phyloP scores from a whole-genome alignment of 2,888 invertebrate genomes.

The Agriopis leucophaearia region DNA sequence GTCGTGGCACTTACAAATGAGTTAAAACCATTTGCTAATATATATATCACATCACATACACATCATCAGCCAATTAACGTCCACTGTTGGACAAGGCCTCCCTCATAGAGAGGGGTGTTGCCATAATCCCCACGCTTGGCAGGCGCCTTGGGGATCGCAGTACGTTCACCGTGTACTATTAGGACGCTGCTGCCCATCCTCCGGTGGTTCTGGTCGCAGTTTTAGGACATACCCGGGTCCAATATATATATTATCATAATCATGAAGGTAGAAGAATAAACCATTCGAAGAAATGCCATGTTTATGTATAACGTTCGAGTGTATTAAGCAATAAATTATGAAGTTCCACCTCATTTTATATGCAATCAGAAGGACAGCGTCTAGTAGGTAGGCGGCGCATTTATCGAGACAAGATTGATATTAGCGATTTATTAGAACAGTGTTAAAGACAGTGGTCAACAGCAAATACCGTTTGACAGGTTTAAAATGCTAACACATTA shows the following conservation, averaged over 20 bases:
- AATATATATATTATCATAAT: conserved; percentile 43
- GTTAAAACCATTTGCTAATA: conserved; percentile 19
- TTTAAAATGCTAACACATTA: conserved; percentile 51
- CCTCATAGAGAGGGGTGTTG: no score
- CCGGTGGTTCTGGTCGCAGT: no score
- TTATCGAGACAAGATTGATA: conserved; percentile 17
- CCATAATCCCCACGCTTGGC: no score
- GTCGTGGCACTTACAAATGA: conserved; percentile 16
- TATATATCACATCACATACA: no score
- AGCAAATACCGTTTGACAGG: conserved; percentile 51
- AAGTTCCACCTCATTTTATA: conserved; percentile 53
- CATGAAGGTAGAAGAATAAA: conserved; percentile 42
- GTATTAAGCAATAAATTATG: conserved; percentile 55
- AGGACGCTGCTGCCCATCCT: no score
- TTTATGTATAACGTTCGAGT: conserved; percentile 56
- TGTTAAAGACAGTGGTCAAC: conserved; percentile 40
- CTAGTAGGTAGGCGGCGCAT: conserved; percentile 15
- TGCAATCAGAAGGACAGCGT: conserved; percentile 46
- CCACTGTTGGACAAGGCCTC: no score
- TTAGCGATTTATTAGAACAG: conserved; percentile 22
- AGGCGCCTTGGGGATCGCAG: no score
- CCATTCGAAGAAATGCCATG: conserved; percentile 51
- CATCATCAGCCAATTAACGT: no score
- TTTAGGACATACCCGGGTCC: no score
- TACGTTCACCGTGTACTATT: no score